Percentiles rank a stretch among this genome's conserved stretches.
These are phyloP conservation scores for Scomber japonicus DNA, from an alignment of 2,113 vertebrate species.

Conservation along the genomic window DNA sequence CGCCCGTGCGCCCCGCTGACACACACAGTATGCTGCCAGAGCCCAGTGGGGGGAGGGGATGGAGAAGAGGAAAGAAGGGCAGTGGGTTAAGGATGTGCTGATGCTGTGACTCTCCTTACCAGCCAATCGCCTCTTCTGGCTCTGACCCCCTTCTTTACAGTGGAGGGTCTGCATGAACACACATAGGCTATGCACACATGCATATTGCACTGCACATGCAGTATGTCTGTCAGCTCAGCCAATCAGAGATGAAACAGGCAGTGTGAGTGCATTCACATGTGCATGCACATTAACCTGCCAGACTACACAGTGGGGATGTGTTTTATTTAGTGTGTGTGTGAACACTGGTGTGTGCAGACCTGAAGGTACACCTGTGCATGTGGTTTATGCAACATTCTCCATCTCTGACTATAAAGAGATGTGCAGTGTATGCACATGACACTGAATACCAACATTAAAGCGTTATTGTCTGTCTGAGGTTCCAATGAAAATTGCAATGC, in stretches of 20 bases:
- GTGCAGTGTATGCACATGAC: neutral
- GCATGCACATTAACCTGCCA: conserved; percentile 9
- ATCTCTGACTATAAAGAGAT: neutral
- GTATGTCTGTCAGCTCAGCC: conserved; percentile 42
- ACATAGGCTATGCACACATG: neutral
- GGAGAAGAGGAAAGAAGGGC: conserved; percentile 69
- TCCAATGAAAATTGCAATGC: conserved; percentile 9
- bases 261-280: conserved; percentile 34
- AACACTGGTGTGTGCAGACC: neutral
- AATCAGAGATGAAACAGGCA: conserved; percentile 15
- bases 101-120: conserved; percentile 66
- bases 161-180: conserved; percentile 38
- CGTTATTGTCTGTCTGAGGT: conserved; percentile 6
- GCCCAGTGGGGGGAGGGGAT: conserved; percentile 29
- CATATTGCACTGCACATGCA: conserved; percentile 5
- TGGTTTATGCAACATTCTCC: neutral
- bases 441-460: conserved; percentile 3
- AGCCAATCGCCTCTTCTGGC: conserved; percentile 68
- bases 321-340: neutral
- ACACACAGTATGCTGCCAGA: conserved; percentile 45
- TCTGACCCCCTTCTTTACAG: conserved; percentile 55
- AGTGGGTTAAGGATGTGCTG: conserved; percentile 80
- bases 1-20: conserved; percentile 8
- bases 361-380: neutral
- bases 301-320: neutral